Conservation (phyloP, 2,113 vertebrate genomes). For the human (Homo sapiens) region GRCh38 chr14:95397501-95398000, state of each 20-base stretch:
- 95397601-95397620: not conserved
- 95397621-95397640: rapidly evolving
- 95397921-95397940: too few species aligned
- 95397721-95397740: not conserved
- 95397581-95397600: not conserved
- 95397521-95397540: not conserved
- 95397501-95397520: not conserved
- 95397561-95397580: not conserved
- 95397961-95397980: rapidly evolving
- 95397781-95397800: not conserved
- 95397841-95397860: not conserved
- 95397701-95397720: too few species aligned
- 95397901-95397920: not conserved
- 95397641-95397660: too few species aligned
- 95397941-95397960: not conserved
- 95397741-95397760: not conserved
- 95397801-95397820: too few species aligned
- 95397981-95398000: too few species aligned
- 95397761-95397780: not conserved
- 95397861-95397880: too few species aligned
- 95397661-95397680: too few species aligned
- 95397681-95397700: not conserved
- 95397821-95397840: not conserved
- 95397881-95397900: not conserved
- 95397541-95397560: not conserved